These are phyloP conservation scores for Ascidia mentula DNA, from an alignment of 23 tunicate genomes.

Conservation along the genomic window DNA sequence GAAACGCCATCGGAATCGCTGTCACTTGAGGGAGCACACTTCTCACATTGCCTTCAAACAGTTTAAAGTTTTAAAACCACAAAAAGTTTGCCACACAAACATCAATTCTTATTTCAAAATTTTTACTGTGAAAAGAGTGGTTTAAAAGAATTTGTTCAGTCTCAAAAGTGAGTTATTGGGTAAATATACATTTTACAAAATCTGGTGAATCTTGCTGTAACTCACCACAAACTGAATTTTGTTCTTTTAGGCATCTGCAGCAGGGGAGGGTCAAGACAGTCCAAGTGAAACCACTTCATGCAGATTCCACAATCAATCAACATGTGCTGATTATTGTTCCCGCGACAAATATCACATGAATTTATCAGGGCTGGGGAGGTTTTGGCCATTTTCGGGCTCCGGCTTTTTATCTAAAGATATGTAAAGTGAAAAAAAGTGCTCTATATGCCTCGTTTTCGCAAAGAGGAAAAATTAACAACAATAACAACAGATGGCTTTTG, in stretches of 20 bases:
- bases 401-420: neutral
- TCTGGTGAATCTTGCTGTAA: no score
- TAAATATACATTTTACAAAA: no score
- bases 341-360: constrained; percentile 54
- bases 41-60: constrained; percentile 75
- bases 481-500: no score
- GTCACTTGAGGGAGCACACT: constrained; percentile 63
- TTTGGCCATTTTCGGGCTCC: neutral
- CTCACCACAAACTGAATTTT: constrained; percentile 76
- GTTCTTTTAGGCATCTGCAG: constrained; percentile 75
- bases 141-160: no score
- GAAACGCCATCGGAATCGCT: constrained; percentile 17
- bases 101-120: no score
- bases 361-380: neutral
- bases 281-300: constrained; percentile 57
- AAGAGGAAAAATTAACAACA: no score
- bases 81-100: no score
- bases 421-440: no score
- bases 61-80: neutral
- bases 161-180: no score
- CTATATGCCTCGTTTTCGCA: no score
- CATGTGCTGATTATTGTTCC: constrained; percentile 56
- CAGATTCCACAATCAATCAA: constrained; percentile 73
- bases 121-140: no score
- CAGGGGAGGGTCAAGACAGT: constrained; percentile 83